phyloP scores from a whole-genome alignment of 1,140 invertebrate species.

The Zaprionus vittiger region DNA sequence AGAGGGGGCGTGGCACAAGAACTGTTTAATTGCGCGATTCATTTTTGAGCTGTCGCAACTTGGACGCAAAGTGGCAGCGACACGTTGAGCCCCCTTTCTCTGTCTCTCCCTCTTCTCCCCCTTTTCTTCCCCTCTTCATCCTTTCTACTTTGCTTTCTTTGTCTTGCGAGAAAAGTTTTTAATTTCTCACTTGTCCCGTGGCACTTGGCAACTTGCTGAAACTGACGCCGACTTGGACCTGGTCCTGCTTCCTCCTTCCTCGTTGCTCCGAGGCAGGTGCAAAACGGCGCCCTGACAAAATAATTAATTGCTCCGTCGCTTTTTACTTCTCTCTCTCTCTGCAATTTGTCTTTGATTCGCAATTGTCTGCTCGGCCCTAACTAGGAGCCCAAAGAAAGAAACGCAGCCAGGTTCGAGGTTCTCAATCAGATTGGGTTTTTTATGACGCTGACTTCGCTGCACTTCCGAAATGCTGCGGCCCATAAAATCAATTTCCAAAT shows the following conservation, averaged over 20 bases:
- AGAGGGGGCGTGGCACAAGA: conserved; percentile 35
- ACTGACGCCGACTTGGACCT: conserved; percentile 14
- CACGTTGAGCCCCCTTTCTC: conserved; percentile 1
- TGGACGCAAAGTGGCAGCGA: conserved; percentile 16
- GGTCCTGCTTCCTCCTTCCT: neutral
- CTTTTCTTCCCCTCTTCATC: neutral
- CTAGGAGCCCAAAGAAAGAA: neutral
- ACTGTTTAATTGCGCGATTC: conserved; percentile 78
- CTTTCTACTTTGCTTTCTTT: neutral
- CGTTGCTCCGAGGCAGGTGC: conserved; percentile 12
- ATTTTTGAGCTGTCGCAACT: conserved; percentile 79
- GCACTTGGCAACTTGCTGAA: conserved; percentile 42
- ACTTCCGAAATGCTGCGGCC: conserved; percentile 65
- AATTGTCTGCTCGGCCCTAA: conserved; percentile 37
- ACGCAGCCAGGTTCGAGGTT: neutral
- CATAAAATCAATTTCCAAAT: conserved; percentile 72
- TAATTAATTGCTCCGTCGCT: conserved; percentile 77
- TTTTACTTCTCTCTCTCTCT: conserved; percentile 62
- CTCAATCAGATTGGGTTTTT: conserved; percentile 54
- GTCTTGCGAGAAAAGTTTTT: conserved; percentile 57
- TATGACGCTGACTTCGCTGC: conserved; percentile 58
- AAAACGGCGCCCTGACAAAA: conserved; percentile 57
- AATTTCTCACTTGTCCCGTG: conserved; percentile 80
- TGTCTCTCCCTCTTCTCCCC: too few relatives aligned
- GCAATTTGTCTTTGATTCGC: conserved; percentile 78